Base-by-base conservation (phyloP, 2,113 vertebrate genomes). In the Tragelaphus buxtoni region DNA sequence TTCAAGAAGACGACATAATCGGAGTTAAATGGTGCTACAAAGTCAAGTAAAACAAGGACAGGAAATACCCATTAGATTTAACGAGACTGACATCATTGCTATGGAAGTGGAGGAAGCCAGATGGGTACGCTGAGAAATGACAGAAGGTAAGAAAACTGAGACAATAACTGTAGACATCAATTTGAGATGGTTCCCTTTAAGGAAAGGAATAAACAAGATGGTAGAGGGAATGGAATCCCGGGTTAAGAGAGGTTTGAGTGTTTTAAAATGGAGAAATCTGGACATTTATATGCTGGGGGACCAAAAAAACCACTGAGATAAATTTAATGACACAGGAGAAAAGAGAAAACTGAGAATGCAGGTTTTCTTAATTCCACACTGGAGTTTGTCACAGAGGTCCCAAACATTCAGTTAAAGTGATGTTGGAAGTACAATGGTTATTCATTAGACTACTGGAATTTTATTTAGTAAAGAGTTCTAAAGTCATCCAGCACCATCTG, bases 361-460 rank as follows among this genome's bases (percentile, higher is more conserved):
- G 56, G 45, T 82, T 94, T 97, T 87, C 53, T 94, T 47, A 95
- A 92, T 80, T 96, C 56, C 42, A 77, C 1, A n/a, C 8, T 88
- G 9, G 26, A 84, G 55, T 60, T 58, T 76, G 56, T 87, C 24
- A 79, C 22, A 80, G 2, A 83, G 47, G 85, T 11, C 51, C 2
- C 49, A 94, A 72, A 92, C 5, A 77, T 12, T 76, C 94, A 56
- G 30, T 49, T 90, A 81, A 82, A 55, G 56, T 90, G 32, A 87
- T 72, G 93, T 93, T 93, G 28, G 84, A 94, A 55, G n/a, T 39
- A 80, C 95, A 2, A 91, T 3, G 14, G 26, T 74, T 88, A 88
- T 28, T 95, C 17, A 91, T 47, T 82, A 82, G 26, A 91, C 88
- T 28, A 63, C 0, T 17, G 77, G 24, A 83, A 28, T 90, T 30